Percentiles rank a stretch among this genome's conserved stretches.
Conservation (phyloP, 2,113 vertebrate species). For the Callospermophilus lateralis region DNA sequence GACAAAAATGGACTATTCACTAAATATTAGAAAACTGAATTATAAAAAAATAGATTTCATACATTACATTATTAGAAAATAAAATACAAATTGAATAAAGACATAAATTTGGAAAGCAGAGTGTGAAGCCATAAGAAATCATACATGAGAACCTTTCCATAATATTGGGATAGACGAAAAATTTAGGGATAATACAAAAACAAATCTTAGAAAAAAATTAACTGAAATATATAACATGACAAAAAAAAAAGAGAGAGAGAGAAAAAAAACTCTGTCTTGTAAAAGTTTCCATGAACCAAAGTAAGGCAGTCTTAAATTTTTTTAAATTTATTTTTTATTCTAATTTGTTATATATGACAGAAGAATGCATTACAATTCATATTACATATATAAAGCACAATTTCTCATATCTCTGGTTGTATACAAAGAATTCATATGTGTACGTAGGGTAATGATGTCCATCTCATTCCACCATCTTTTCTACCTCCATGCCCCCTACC, state of each 20-base stretch:
- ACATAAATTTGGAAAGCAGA: not conserved
- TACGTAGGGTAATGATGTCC: no score
- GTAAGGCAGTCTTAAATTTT: not conserved
- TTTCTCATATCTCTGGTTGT: no score
- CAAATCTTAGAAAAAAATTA: not conserved
- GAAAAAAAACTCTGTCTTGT: not conserved
- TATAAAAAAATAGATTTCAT: not conserved
- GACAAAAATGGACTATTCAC: not conserved
- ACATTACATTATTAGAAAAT: not conserved
- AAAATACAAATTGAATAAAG: constrained; percentile 10
- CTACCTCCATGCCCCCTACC: no score
- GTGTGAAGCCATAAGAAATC: constrained; percentile 1
- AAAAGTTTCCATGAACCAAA: not conserved
- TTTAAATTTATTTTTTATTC: no score
- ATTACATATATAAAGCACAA: no score
- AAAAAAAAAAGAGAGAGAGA: no score
- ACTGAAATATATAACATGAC: not conserved
- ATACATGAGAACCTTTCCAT: not conserved
- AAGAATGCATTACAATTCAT: no score
- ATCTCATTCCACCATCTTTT: no score
- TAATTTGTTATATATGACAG: no score
- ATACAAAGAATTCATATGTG: no score
- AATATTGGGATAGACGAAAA: not conserved
- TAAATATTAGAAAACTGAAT: not conserved
- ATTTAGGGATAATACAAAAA: not conserved